Evolutionary conservation across 2,797 vertebrate genomes (phyloP).

Genomic region (Fringilla coelebs): DNA sequence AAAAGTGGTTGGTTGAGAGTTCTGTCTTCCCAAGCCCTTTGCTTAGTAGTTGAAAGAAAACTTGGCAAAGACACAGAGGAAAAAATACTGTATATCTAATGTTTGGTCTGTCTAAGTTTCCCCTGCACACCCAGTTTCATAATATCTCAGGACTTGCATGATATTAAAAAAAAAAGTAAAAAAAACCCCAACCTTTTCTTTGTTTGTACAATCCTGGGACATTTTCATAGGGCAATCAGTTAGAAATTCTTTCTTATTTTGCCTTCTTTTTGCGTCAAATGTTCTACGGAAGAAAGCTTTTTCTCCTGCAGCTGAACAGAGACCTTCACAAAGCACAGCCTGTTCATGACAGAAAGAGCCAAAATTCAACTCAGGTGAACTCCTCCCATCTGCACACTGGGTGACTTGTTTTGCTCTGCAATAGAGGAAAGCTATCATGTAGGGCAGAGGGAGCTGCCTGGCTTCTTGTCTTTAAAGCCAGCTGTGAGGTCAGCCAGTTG

Average conservation of each 20-base stretch:
- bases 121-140: not conserved
- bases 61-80: not conserved
- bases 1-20: not conserved
- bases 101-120: not conserved
- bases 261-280: not conserved
- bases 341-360: not conserved
- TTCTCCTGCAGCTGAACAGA: not conserved
- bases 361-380: slow-evolving; percentile 30
- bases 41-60: not conserved
- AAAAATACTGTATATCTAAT: not conserved
- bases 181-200: not conserved
- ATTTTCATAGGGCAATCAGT: not conserved
- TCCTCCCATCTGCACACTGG: slow-evolving; percentile 32
- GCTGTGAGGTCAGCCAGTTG: slow-evolving; percentile 30
- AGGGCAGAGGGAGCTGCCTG: not conserved
- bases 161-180: not conserved
- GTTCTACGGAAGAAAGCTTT: not conserved
- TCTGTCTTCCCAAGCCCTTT: not conserved
- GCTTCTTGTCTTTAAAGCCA: slow-evolving; percentile 49
- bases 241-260: not conserved
- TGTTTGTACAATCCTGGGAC: not conserved
- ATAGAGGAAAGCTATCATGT: not conserved
- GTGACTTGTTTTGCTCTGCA: slow-evolving; percentile 30
- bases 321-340: slow-evolving; percentile 26
- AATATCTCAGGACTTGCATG: not conserved